Conservation (phyloP, 2,797 vertebrate species). For the Ataeniobius toweri region DNA sequence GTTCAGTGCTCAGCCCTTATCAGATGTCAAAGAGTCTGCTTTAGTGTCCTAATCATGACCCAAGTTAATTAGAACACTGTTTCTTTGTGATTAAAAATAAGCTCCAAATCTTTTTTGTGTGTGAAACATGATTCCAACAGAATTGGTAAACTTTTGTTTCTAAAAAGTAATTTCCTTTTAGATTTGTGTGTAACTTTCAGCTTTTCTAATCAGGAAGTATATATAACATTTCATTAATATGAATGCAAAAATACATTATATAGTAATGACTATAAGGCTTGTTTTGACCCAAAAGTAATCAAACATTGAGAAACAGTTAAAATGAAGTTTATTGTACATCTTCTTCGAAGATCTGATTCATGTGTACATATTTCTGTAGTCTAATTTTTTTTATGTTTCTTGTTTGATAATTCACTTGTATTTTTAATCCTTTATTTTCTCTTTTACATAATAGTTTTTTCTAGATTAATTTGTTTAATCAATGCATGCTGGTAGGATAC, state of each 20-base stretch:
- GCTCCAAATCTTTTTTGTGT: slow-evolving; percentile 1
- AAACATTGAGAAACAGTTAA: background rate
- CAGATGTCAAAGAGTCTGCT: slow-evolving; percentile 70
- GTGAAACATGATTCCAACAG: slow-evolving; percentile 28
- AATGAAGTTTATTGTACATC: background rate
- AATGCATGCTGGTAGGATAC: slow-evolving; percentile 24
- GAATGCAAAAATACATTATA: background rate
- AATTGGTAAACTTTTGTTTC: slow-evolving; percentile 12
- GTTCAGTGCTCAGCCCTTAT: slow-evolving; percentile 70
- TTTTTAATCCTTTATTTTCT: slow-evolving; percentile 15
- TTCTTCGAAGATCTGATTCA: background rate
- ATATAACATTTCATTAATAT: background rate
- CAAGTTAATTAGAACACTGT: slow-evolving; percentile 18
- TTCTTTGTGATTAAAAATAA: slow-evolving; percentile 34
- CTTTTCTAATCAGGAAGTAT: background rate
- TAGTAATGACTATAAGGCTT: background rate
- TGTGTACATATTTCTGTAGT: background rate
- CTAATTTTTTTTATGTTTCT: background rate
- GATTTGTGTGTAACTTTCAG: slow-evolving; percentile 1
- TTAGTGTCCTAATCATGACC: slow-evolving; percentile 58
- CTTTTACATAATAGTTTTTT: background rate
- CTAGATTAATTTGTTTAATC: slow-evolving; percentile 34
- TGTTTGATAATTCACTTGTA: slow-evolving; percentile 4
- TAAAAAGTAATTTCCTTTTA: slow-evolving; percentile 23
- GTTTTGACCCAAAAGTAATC: background rate